Percentiles rank a stretch among this genome's conserved stretches.
These are phyloP conservation scores for Silurus aristotelis DNA, from an alignment of 2,797 vertebrate species.

Conservation along the genomic window DNA sequence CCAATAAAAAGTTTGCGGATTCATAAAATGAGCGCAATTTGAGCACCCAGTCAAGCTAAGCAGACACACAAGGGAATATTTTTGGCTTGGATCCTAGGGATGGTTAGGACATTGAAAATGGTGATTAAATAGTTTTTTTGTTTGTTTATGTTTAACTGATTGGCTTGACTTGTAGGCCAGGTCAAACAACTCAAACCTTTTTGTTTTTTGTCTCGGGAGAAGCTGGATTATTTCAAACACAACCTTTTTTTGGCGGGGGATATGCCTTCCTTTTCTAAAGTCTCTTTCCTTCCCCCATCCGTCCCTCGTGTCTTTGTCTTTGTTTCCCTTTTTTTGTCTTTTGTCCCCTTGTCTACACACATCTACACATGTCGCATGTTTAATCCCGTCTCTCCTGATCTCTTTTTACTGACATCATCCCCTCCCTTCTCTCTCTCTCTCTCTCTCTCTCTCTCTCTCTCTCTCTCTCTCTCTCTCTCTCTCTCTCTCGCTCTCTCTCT, in stretches of 20 bases:
- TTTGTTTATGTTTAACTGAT: neutral
- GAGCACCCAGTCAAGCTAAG: neutral
- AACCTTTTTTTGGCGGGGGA: neutral
- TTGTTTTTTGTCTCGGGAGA: neutral
- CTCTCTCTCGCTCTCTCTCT: neutral
- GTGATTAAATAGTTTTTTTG: neutral
- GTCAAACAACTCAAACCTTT: neutral
- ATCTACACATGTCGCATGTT: conserved; percentile 37
- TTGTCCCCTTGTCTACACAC: conserved; percentile 30
- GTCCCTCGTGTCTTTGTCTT: conserved; percentile 51
- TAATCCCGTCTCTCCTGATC: conserved; percentile 29
- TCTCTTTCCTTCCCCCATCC: conserved; percentile 36
- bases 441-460: neutral
- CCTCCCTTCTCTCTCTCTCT: neutral
- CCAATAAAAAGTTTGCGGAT: neutral
- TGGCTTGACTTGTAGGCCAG: neutral
- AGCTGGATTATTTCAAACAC: neutral
- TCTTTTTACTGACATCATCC: neutral
- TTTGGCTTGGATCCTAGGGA: neutral
- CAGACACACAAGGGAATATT: neutral
- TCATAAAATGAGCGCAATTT: neutral
- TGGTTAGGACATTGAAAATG: neutral
- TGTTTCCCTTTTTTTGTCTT: neutral
- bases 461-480: neutral
- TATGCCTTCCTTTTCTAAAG: neutral